Conservation (phyloP, 2,888 invertebrate species). For the Mellilla xanthometata region DNA sequence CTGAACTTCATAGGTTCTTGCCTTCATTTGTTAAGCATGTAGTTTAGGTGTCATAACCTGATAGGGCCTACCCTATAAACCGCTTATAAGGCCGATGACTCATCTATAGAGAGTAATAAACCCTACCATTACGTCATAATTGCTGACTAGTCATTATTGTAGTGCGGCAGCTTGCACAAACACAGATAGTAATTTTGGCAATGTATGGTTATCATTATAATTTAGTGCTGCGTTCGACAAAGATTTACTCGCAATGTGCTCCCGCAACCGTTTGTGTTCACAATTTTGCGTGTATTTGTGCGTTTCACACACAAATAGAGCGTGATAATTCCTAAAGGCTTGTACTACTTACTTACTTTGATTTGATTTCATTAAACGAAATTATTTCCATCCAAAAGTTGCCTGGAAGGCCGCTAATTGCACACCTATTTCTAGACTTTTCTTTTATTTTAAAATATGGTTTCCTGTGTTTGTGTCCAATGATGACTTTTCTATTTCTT, state of each 20-base stretch:
- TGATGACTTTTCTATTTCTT: too few species aligned
- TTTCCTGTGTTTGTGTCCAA: too few species aligned
- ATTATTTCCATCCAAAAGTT: too few species aligned
- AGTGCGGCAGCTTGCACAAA: conserved; percentile 8
- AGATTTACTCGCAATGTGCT: background rate
- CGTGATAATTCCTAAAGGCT: too few species aligned
- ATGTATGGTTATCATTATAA: background rate
- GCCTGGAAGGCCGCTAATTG: too few species aligned
- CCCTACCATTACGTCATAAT: conserved; percentile 10
- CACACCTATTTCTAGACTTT: too few species aligned
- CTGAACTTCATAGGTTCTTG: too few species aligned
- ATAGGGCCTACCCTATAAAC: conserved; percentile 2
- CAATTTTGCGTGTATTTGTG: background rate
- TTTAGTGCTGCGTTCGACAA: background rate
- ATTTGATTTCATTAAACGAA: too few species aligned
- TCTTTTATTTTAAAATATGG: too few species aligned
- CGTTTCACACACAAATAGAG: too few species aligned
- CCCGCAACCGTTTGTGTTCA: background rate
- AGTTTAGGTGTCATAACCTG: background rate
- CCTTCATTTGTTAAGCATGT: too few species aligned
- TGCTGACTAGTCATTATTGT: conserved; percentile 1
- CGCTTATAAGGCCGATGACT: conserved; percentile 11
- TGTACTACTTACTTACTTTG: too few species aligned
- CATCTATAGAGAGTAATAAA: conserved; percentile 11
- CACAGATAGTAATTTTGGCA: conserved; percentile 8